Evolutionary conservation across 2,113 vertebrate species (phyloP).

Genomic region (Nicator chloris): DNA sequence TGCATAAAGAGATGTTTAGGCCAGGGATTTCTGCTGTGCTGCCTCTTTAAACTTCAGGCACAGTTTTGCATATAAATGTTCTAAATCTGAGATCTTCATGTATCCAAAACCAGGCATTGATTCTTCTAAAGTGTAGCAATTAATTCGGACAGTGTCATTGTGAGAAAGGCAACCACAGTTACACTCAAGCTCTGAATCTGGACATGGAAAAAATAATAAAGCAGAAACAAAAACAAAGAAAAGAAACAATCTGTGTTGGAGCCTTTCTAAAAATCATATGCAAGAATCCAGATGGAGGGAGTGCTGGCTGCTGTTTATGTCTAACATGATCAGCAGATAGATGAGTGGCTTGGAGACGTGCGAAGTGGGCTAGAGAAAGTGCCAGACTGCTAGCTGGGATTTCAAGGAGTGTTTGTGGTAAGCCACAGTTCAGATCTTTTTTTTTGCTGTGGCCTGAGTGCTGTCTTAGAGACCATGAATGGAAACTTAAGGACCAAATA

Average conservation of each 20-base stretch:
- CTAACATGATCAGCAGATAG: constrained; percentile 50
- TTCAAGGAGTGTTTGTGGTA: constrained; percentile 55
- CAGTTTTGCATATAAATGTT: neutral
- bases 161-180: constrained; percentile 9
- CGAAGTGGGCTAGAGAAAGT: neutral
- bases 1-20: neutral
- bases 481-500: constrained; percentile 51
- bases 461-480: constrained; percentile 51
- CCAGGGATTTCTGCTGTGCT: neutral
- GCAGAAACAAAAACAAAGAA: constrained; percentile 45
- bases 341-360: constrained; percentile 44
- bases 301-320: constrained; percentile 23
- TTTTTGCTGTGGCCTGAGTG: neutral
- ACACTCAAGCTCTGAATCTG: neutral
- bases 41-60: neutral
- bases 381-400: constrained; percentile 36
- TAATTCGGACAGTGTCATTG: constrained; percentile 1
- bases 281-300: constrained; percentile 35
- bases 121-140: neutral
- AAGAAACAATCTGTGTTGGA: constrained; percentile 30
- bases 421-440: constrained; percentile 16
- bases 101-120: neutral
- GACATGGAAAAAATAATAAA: constrained; percentile 44
- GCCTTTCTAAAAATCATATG: constrained; percentile 57
- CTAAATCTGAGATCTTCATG: neutral